Base-by-base conservation (phyloP, 2,888 invertebrate genomes). In the Alsophila aescularia region DNA sequence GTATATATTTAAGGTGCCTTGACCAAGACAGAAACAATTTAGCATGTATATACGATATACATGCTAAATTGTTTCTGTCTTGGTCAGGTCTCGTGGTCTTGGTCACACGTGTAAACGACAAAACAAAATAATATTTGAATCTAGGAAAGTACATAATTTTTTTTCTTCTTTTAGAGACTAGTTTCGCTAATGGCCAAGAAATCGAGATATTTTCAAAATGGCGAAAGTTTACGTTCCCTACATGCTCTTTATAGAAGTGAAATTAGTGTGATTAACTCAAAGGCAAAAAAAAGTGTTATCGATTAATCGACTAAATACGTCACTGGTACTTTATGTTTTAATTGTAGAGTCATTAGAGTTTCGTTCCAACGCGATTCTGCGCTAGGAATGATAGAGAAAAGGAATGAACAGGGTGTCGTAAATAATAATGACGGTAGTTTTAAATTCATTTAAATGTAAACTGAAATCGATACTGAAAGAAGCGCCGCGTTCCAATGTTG, bases 321-420 rank as follows among this genome's bases (percentile, higher is more conserved):
- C 43, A 51, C 42, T 45, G 60, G 50, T 41, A 57, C 32, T 59
- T 65, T 62, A 66, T 63, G 62, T 63, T 57, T 55, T 58, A 60
- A 62, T 71, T 64, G 64, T 50, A 65, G 62, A 43, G 37, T 55
- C 59, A 58, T 43, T 52, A 50, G 39, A 32, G 13, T 37, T 51
- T 52, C 37, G 29, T 55, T 59, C 37, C 16, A 34, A 37, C 53
- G 47, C 24, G 36, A 60, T 62, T 65, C 61, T 64, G 56, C 62
- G 55, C 60, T 63, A 60, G 58, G 53, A 55, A 52, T 58, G 64
- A 27, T 37, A 52, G 39, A 62, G 39, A 60, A 61, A 66, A 70
- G 80, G 79, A 79, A 64, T 67, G 68, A 66, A 81, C 84, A 85
- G 85, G 84, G 83, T 84, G 73, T 72, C 49, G 72, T 79, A 79